Conservation (phyloP, 2,797 vertebrate genomes). For the Tinamus major region DNA sequence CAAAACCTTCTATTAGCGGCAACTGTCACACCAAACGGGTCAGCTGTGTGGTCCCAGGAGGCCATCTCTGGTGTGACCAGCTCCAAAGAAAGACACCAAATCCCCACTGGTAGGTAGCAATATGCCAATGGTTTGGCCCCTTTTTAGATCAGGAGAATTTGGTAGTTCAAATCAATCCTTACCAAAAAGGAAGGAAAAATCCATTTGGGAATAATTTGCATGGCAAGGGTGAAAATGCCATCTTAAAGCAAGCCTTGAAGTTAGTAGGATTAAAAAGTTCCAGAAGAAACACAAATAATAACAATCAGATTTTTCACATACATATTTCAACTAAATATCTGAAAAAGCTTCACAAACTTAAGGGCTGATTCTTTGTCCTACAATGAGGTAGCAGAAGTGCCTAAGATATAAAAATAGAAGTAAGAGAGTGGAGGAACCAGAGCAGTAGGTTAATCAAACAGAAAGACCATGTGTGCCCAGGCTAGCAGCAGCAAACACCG, state of each 20-base stretch:
- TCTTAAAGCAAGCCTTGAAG: not conserved
- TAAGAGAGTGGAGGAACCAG: not conserved
- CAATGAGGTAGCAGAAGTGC: not conserved
- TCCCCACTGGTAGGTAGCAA: fast-evolving
- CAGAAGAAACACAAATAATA: not conserved
- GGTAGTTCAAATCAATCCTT: not conserved
- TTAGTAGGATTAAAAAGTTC: not conserved
- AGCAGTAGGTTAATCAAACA: not conserved
- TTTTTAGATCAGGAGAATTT: not conserved
- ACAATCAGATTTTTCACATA: not conserved
- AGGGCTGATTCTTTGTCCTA: not conserved
- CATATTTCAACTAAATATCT: not conserved
- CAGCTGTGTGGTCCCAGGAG: not conserved
- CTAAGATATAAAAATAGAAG: not conserved
- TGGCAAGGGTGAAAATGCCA: not conserved
- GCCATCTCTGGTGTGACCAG: not conserved
- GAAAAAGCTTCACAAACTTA: not conserved
- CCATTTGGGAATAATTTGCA: not conserved
- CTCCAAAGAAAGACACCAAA: not conserved
- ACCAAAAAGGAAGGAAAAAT: not conserved
- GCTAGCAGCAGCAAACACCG: not conserved
- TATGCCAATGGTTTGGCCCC: not conserved
- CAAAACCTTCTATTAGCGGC: not conserved
- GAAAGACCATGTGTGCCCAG: not conserved
- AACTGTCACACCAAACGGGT: not conserved